Evolutionary conservation across 2,113 vertebrate genomes (phyloP).

Genomic region (Mixornis gularis): DNA sequence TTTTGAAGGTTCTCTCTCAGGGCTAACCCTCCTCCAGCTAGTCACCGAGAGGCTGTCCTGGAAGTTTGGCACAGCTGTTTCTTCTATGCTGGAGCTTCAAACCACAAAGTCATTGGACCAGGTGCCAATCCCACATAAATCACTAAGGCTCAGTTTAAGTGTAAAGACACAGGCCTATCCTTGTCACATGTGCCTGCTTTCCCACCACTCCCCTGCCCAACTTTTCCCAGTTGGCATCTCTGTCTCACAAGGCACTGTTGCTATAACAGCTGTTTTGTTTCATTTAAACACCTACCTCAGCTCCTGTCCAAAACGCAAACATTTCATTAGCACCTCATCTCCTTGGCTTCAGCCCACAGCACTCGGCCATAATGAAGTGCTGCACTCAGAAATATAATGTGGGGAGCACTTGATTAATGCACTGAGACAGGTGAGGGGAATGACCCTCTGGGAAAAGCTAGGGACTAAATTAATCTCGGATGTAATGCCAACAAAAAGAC

Average conservation of each 20-base stretch:
- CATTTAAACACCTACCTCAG: conserved; percentile 56
- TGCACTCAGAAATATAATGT: conserved; percentile 21
- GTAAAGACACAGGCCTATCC: not conserved
- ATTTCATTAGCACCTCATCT: conserved; percentile 62
- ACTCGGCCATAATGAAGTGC: conserved; percentile 55
- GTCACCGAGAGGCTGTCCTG: not conserved
- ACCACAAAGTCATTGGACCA: not conserved
- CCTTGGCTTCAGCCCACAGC: conserved; percentile 29
- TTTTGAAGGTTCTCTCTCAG: not conserved
- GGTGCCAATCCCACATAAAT: not conserved
- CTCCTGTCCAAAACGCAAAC: conserved; percentile 46
- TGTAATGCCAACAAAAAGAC: not conserved
- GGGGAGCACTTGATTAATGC: conserved; percentile 39
- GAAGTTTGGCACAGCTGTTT: not conserved
- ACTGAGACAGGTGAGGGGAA: conserved; percentile 12
- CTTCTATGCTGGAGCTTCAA: not conserved
- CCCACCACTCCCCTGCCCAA: not conserved
- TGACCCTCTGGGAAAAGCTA: conserved; percentile 14
- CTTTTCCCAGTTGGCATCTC: not conserved
- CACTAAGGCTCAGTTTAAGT: not conserved
- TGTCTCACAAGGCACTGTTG: not conserved
- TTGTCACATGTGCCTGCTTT: not conserved
- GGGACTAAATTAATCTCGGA: not conserved
- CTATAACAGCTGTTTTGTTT: conserved; percentile 54
- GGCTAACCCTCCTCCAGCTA: not conserved